Evolutionary conservation across 1,140 invertebrate genomes (phyloP).

Genomic region (Temnothorax curvispinosus): DNA sequence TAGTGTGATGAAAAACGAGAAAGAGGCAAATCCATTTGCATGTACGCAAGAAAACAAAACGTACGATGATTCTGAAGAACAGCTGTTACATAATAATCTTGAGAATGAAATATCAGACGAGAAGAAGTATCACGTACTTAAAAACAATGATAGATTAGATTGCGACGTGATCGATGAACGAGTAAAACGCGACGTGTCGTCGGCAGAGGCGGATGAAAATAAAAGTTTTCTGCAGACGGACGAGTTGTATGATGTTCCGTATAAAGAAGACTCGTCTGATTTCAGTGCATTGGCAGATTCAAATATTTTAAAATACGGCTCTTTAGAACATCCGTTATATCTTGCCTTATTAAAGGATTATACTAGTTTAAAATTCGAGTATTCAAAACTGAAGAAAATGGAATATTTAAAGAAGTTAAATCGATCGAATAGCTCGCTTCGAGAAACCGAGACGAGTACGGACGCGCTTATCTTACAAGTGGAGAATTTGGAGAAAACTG

Average conservation of each 20-base stretch:
- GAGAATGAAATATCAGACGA: neutral
- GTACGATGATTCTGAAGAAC: neutral
- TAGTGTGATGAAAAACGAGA: neutral
- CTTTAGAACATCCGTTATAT: conserved; percentile 67
- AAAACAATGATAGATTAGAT: conserved; percentile 29
- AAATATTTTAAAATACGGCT: conserved; percentile 37
- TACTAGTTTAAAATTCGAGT: conserved; percentile 74
- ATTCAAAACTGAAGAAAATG: conserved; percentile 74
- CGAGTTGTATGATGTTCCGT: neutral
- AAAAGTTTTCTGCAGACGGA: neutral
- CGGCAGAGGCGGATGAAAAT: neutral
- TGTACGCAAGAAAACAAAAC: neutral
- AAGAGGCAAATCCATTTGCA: neutral
- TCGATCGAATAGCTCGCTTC: conserved; percentile 7
- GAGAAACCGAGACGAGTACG: conserved; percentile 70
- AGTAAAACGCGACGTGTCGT: neutral
- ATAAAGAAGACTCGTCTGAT: neutral
- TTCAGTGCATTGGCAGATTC: neutral
- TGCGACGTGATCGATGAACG: neutral
- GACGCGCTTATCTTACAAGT: conserved; percentile 73
- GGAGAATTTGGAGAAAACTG: conserved; percentile 75
- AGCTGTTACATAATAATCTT: neutral
- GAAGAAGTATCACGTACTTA: neutral
- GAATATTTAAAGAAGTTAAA: conserved; percentile 75
- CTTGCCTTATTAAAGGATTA: conserved; percentile 75